Conservation (phyloP, 2,113 vertebrate species). For the Heterotis niloticus region DNA sequence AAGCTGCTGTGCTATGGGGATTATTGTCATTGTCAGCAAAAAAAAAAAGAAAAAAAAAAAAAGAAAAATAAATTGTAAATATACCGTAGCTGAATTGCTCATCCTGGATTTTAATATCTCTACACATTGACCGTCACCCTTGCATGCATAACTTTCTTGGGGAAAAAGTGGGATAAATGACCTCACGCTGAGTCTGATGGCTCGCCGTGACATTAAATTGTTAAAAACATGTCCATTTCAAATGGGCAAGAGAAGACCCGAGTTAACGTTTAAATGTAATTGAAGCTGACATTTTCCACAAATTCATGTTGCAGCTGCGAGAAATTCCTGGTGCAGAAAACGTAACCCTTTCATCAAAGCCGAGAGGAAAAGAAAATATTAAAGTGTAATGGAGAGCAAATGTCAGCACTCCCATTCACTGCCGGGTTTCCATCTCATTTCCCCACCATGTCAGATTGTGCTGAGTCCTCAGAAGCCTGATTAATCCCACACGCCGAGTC, state of each 20-base stretch:
- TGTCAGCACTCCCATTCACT: conserved; percentile 47
- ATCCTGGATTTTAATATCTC: too few relatives aligned
- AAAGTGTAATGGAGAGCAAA: conserved; percentile 45
- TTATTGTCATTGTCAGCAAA: too few relatives aligned
- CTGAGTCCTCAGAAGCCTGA: conserved; percentile 46
- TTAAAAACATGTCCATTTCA: neutral
- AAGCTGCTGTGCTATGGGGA: too few relatives aligned
- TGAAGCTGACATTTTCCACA: conserved; percentile 23
- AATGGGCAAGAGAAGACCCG: neutral
- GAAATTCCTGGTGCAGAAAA: conserved; percentile 17
- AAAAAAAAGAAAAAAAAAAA: too few relatives aligned
- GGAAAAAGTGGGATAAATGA: too few relatives aligned
- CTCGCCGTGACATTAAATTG: neutral
- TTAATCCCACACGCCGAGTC: conserved; percentile 42
- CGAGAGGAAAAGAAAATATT: conserved; percentile 36
- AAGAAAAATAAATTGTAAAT: too few relatives aligned
- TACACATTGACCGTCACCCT: too few relatives aligned
- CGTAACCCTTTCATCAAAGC: conserved; percentile 26
- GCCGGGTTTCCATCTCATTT: conserved; percentile 40
- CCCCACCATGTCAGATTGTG: conserved; percentile 35
- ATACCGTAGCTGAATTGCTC: too few relatives aligned
- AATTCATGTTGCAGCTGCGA: neutral
- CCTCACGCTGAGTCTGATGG: neutral
- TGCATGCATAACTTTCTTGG: too few relatives aligned
- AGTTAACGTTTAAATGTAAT: conserved; percentile 14